Evolutionary conservation across 2,888 invertebrate species (phyloP).

Genomic region (Micoletzkya japonica): DNA sequence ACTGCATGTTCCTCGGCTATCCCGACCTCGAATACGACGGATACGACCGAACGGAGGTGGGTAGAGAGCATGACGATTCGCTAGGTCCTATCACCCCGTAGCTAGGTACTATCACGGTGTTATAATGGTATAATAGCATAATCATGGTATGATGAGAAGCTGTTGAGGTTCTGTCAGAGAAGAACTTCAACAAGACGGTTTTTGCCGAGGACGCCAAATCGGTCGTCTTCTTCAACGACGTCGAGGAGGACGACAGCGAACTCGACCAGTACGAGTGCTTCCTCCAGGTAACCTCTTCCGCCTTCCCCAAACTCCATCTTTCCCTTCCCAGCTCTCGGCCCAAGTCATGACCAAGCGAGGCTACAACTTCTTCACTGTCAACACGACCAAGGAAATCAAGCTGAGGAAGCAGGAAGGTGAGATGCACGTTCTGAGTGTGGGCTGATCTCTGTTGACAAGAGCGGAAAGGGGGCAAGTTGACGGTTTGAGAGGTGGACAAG

Average conservation of each 20-base stretch:
- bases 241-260: conserved; percentile 63
- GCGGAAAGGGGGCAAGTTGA: conserved; percentile 3
- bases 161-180: conserved; percentile 57
- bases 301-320: background rate
- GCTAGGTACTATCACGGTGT: background rate
- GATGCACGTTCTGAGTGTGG: background rate
- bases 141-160: background rate
- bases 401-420: conserved; percentile 62
- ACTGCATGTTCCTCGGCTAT: conserved; percentile 64
- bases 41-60: conserved; percentile 59
- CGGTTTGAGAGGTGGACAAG: conserved; percentile 58
- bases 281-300: conserved; percentile 52
- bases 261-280: conserved; percentile 64
- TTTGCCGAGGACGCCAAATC: conserved; percentile 63
- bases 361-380: conserved; percentile 64
- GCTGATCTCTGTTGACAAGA: background rate
- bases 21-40: conserved; percentile 64
- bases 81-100: background rate
- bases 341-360: conserved; percentile 64
- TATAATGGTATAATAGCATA: too few relatives aligned
- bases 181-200: conserved; percentile 64
- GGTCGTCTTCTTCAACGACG: conserved; percentile 64
- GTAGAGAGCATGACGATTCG: background rate
- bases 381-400: conserved; percentile 61
- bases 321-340: conserved; percentile 57